Evolutionary conservation across 2,797 vertebrate species (phyloP).

Genomic region (Anas bahamensis): DNA sequence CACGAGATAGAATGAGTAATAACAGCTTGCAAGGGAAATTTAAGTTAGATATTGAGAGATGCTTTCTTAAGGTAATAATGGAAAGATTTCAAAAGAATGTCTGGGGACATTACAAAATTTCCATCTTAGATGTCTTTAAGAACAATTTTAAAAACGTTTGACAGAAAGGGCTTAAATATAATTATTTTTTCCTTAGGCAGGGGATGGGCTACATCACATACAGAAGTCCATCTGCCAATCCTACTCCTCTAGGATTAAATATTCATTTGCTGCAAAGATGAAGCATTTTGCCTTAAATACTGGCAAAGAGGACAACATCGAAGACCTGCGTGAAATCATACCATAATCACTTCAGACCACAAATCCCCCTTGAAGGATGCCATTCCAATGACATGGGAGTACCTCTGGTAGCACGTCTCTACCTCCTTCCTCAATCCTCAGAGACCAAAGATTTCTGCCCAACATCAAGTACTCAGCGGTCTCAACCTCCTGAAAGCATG

Average conservation of each 20-base stretch:
- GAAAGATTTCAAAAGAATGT: not conserved
- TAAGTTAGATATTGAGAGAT: not conserved
- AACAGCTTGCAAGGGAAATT: not conserved
- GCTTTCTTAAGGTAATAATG: not conserved
- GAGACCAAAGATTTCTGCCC: not conserved
- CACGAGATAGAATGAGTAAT: not conserved
- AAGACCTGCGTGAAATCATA: not conserved
- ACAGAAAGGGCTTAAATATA: not conserved
- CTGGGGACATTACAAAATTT: not conserved
- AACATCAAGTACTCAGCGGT: not conserved
- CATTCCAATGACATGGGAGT: not conserved
- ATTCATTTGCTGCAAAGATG: not conserved
- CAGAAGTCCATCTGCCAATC: not conserved
- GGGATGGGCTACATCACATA: not conserved
- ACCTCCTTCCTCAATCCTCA: not conserved
- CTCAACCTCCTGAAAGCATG: not conserved
- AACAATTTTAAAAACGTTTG: not conserved
- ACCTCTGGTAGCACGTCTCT: not conserved
- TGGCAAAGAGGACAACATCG: not conserved
- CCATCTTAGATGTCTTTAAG: not conserved
- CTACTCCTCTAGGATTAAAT: not conserved
- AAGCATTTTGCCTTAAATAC: not conserved
- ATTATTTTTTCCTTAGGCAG: not conserved
- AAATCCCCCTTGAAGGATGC: too few relatives aligned
- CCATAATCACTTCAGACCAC: not conserved